These are phyloP conservation scores for Bubo scandiacus DNA, from an alignment of 2,113 vertebrate genomes.

Conservation along the genomic window DNA sequence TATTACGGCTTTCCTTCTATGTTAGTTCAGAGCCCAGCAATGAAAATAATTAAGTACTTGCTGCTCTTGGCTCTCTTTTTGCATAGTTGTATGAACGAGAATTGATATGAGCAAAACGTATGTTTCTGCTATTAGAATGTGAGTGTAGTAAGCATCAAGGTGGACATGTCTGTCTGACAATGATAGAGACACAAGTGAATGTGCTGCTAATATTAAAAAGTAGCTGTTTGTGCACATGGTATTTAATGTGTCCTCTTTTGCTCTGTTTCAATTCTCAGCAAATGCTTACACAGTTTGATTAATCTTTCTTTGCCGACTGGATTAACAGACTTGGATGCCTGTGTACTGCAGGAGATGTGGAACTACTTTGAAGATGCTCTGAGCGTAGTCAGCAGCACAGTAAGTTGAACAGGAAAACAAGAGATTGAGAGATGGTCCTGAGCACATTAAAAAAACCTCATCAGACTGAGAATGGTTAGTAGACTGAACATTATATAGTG, in stretches of 20 bases:
- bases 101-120: background rate
- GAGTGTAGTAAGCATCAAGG: background rate
- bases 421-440: background rate
- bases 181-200: background rate
- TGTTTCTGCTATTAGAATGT: background rate
- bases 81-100: background rate
- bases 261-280: conserved; percentile 73
- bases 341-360: conserved; percentile 83
- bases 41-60: background rate
- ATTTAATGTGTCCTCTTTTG: conserved; percentile 28
- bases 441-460: background rate
- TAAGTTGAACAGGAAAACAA: conserved; percentile 73
- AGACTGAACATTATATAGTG: background rate
- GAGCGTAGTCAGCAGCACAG: conserved; percentile 74
- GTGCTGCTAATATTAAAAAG: background rate
- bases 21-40: background rate
- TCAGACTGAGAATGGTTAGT: background rate
- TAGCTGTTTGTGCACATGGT: background rate
- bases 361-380: conserved; percentile 86
- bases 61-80: background rate
- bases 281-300: conserved; percentile 87
- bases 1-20: background rate
- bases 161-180: background rate
- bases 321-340: conserved; percentile 73
- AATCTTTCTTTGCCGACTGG: conserved; percentile 82